phyloP scores from a whole-genome alignment of 2,797 vertebrate genomes.

The Oreochromis grahami region DNA sequence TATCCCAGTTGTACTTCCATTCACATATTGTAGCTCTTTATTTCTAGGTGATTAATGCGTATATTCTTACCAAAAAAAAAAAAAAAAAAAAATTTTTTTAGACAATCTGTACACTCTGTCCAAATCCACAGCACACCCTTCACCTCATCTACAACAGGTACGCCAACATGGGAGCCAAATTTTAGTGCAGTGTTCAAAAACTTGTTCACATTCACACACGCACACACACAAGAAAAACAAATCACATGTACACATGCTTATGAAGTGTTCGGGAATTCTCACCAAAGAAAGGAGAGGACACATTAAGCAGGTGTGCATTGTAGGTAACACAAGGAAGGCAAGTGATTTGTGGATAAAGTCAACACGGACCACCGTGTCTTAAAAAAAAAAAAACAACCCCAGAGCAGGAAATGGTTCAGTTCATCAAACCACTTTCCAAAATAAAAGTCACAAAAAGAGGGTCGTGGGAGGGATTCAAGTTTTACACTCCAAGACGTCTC shows the following conservation, averaged over 20 bases:
- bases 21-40: conserved; percentile 76
- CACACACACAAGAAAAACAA: conserved; percentile 63
- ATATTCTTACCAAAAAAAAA: conserved; percentile 72
- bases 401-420: conserved; percentile 41
- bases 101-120: conserved; percentile 62
- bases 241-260: conserved; percentile 67
- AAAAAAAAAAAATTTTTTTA: conserved; percentile 11
- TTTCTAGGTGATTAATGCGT: conserved; percentile 76
- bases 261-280: conserved; percentile 61
- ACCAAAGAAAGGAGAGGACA: conserved; percentile 65
- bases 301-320: conserved; percentile 61
- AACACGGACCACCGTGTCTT: conserved; percentile 39
- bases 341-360: conserved; percentile 38
- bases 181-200: conserved; percentile 81
- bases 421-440: conserved; percentile 2
- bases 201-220: conserved; percentile 55
- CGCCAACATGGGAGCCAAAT: conserved; percentile 58
- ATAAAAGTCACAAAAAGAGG: conserved; percentile 18
- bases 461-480: conserved; percentile 51
- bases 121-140: conserved; percentile 48
- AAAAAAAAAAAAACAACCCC: neutral
- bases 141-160: conserved; percentile 56
- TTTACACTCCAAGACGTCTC: conserved; percentile 56
- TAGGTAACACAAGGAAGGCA: conserved; percentile 59
- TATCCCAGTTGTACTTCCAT: conserved; percentile 66